Conservation (phyloP, 2,113 vertebrate genomes). For the Thamnaconus septentrionalis region DNA sequence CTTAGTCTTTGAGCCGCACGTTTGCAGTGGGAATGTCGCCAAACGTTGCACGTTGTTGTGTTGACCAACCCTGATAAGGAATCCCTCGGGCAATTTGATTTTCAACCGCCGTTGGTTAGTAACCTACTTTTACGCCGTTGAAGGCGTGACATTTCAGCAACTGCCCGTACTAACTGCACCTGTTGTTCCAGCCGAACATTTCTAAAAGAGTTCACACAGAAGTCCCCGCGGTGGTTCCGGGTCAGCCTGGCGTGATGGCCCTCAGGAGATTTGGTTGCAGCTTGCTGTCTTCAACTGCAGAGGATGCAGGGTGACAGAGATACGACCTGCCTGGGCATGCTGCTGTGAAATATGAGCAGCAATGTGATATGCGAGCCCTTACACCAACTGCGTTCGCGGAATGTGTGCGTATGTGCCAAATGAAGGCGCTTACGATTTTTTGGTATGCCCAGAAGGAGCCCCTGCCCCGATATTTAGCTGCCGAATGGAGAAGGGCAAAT, state of each 20-base stretch:
- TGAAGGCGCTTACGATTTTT: conserved; percentile 12
- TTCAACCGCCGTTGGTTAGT: conserved; percentile 2
- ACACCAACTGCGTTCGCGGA: conserved; percentile 23
- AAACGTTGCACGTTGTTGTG: neutral
- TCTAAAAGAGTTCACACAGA: neutral
- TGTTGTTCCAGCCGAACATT: neutral
- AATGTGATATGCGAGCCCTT: conserved; percentile 46
- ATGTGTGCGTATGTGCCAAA: neutral
- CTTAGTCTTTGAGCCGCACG: conserved; percentile 28
- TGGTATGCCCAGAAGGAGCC: conserved; percentile 43
- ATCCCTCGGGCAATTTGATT: conserved; percentile 11
- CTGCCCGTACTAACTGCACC: conserved; percentile 1
- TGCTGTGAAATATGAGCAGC: conserved; percentile 45
- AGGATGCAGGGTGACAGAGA: conserved; percentile 22
- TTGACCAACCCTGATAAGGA: neutral
- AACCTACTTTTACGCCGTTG: neutral
- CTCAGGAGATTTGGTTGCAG: neutral
- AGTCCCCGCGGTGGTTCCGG: neutral
- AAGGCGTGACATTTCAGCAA: neutral
- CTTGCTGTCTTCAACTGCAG: conserved; percentile 7
- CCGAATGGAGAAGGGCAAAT: neutral
- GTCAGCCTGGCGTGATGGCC: neutral
- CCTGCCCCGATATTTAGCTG: conserved; percentile 38
- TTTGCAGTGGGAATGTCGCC: conserved; percentile 23
- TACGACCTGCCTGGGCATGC: conserved; percentile 40